Evolutionary conservation across 1,140 invertebrate genomes (phyloP), one percentile per base, ranked within the genome.

Genomic region (Hypsibius dujardini): DNA sequence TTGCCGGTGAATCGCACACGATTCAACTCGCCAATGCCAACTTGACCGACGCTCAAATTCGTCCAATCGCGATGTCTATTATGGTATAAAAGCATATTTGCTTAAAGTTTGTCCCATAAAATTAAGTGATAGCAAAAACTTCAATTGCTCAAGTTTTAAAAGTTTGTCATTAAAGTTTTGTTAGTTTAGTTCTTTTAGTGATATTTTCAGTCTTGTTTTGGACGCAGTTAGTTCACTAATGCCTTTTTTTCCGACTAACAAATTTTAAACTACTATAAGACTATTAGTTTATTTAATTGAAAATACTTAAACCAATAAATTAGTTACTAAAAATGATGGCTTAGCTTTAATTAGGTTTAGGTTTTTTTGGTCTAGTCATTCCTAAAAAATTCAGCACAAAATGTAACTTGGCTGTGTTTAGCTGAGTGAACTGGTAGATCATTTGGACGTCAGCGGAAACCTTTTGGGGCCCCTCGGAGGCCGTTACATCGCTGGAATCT

Each of bases 391-490:
- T 28, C 28, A 28, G 28, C 28, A 28, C 28, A 28, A 28, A 28
- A 28, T 28, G 28, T 28, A 28, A 28, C 28, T 28, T 28, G 28
- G 28, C 28, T 28, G 50, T 7, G 50, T 56, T 56, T 56, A 56
- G 50, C n/a, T 56, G 50, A 56, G 50, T 56, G 50, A 56, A n/a
- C n/a, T 56, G 50, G 50, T 56, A 56, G n/a, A 56, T n/a, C 7
- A n/a, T 56, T n/a, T 56, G 50, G 50, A 56, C 50, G n/a, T 56
- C 50, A 56, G 50, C 50, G 50, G 50, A n/a, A 56, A 56, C 50
- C n/a, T 56, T 7, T 12, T 56, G 7, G n/a, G 50, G 7, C 50
- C 50, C 7, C 7, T n/a, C n/a, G 50, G 50, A 7, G 50, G 7
- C 0, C 7, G n/a, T n/a, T 56, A 56, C 50, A 56, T 56, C 7